These are phyloP conservation scores for Exaiptasia diaphana DNA, from an alignment of 64 coral and sea anemone genomes.

Conservation along the genomic window DNA sequence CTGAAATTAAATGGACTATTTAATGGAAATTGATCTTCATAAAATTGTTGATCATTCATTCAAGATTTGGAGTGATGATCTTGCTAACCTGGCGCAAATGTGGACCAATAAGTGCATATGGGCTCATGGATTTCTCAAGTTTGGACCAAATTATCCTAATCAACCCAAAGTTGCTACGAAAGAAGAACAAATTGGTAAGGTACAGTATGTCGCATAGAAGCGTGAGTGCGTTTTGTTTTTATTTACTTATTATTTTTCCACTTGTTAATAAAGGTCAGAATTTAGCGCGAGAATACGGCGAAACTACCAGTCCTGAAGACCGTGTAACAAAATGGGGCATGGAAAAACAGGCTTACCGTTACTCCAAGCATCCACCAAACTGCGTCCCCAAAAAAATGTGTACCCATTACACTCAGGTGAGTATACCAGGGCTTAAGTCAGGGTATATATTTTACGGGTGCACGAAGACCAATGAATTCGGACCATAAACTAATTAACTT, in stretches of 20 bases:
- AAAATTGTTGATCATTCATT: too few species aligned
- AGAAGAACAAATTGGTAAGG: not conserved
- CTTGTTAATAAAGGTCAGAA: conserved; percentile 53
- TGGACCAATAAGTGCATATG: conserved; percentile 63
- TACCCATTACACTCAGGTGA: conserved; percentile 55
- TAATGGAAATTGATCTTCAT: too few species aligned
- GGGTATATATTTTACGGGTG: too few species aligned
- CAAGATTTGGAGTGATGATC: conserved; percentile 56
- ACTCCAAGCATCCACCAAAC: conserved; percentile 8
- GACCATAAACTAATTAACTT: too few species aligned
- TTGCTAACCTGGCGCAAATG: conserved; percentile 78
- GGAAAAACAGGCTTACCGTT: conserved; percentile 8
- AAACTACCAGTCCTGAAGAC: not conserved
- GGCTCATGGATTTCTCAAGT: conserved; percentile 58
- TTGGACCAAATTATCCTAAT: conserved; percentile 47
- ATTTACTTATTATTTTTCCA: too few species aligned
- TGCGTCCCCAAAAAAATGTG: conserved; percentile 6
- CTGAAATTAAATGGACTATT: too few species aligned
- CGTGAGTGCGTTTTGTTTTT: too few species aligned
- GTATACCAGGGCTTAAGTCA: too few species aligned
- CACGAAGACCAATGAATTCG: too few species aligned
- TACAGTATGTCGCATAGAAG: too few species aligned
- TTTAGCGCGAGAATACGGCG: conserved; percentile 30
- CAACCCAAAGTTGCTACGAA: conserved; percentile 13
- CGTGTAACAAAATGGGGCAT: conserved; percentile 33